phyloP scores from a whole-genome alignment of 1,140 invertebrate species.

The Hycleus cichorii region DNA sequence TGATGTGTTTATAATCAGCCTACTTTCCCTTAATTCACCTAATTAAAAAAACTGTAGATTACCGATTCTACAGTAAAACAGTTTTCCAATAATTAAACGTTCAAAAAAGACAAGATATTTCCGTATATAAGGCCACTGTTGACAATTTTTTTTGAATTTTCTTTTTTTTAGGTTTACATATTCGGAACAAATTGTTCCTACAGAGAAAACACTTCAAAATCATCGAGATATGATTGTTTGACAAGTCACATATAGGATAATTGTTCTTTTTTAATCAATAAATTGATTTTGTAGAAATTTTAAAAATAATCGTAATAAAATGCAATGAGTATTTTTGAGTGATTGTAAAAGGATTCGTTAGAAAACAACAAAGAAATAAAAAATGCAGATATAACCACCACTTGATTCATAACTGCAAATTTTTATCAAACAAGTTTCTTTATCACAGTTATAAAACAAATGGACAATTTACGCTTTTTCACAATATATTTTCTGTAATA shows the following conservation, averaged over 20 bases:
- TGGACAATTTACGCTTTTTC: too few relatives aligned
- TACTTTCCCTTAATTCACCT: neutral
- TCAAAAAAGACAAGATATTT: constrained; percentile 24
- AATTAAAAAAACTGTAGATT: neutral
- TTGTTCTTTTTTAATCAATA: neutral
- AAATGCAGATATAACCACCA: constrained; percentile 5
- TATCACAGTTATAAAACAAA: too few relatives aligned
- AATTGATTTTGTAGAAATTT: too few relatives aligned
- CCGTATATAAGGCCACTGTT: constrained; percentile 30
- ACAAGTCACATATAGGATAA: neutral
- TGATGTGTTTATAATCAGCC: neutral
- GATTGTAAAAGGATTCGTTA: neutral
- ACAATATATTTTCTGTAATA: too few relatives aligned
- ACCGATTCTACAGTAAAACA: constrained; percentile 23
- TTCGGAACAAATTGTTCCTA: neutral
- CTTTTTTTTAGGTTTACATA: neutral
- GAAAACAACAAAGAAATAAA: neutral
- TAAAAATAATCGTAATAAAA: neutral
- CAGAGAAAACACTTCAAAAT: neutral
- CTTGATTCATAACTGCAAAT: too few relatives aligned
- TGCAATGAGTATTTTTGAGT: constrained; percentile 9
- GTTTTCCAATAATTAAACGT: constrained; percentile 19
- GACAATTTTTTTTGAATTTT: neutral
- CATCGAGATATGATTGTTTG: neutral
- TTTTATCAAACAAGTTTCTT: too few relatives aligned